Percentiles rank a stretch among this genome's conserved stretches.
phyloP scores from a whole-genome alignment of 2,113 vertebrate genomes.

The Prietella phreatophila region DNA sequence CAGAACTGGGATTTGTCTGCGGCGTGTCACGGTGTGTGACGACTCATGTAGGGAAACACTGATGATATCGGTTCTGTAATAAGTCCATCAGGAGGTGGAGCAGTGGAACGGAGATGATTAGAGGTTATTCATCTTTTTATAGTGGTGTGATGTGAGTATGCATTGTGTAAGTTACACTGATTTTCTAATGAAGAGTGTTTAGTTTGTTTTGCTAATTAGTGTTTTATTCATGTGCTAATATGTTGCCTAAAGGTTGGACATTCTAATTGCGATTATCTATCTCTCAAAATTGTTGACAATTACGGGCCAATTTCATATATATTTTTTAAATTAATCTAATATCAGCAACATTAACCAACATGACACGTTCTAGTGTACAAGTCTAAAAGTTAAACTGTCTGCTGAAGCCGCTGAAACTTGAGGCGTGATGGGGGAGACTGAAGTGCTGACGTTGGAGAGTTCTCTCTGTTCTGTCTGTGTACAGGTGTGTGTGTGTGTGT shows the following conservation, averaged over 20 bases:
- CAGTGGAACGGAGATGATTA: neutral
- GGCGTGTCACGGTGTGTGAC: neutral
- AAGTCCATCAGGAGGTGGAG: neutral
- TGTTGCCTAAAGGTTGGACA: neutral
- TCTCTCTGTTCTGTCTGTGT: constrained; percentile 20
- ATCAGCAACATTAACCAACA: neutral
- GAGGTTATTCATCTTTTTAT: neutral
- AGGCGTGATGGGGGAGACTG: constrained; percentile 25
- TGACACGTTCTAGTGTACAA: neutral
- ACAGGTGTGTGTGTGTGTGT: constrained; percentile 18
- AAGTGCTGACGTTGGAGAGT: constrained; percentile 36
- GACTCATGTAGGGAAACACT: neutral
- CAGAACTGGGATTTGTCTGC: constrained; percentile 30
- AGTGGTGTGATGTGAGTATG: neutral
- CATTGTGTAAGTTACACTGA: neutral
- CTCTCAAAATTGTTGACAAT: neutral
- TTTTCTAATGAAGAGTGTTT: neutral
- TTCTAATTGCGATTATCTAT: neutral
- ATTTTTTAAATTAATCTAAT: neutral
- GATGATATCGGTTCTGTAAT: neutral
- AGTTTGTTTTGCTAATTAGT: neutral
- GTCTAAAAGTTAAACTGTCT: constrained; percentile 30
- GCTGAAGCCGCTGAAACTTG: constrained; percentile 42
- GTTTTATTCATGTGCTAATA: neutral
- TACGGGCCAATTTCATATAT: neutral